Percentiles rank a stretch among this genome's conserved stretches.
Evolutionary conservation across 2,888 invertebrate species (phyloP).

Genomic region (Crepidodera aurea): DNA sequence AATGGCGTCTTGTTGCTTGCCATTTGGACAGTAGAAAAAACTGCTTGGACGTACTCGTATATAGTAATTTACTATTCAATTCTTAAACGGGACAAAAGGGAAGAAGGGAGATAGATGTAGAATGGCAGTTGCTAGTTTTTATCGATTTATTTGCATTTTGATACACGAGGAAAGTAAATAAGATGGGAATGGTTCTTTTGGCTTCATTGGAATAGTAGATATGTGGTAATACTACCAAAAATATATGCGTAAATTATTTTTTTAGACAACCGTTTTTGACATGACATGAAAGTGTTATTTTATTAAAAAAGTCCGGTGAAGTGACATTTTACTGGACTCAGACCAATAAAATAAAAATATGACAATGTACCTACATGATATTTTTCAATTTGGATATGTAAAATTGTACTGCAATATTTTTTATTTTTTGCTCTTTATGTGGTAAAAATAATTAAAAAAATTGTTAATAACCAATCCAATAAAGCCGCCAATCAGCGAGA

Average conservation of each 20-base stretch:
- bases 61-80: constrained; percentile 34
- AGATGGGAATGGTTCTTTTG: background rate
- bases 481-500: background rate
- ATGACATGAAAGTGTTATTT: no score
- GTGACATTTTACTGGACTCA: no score
- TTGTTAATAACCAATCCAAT: background rate
- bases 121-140: constrained; percentile 37
- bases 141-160: constrained; percentile 31
- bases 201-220: no score
- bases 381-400: no score
- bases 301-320: no score
- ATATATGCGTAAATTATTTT: no score
- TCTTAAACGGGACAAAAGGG: constrained; percentile 23
- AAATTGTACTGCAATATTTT: no score
- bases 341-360: no score
- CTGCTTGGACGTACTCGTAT: no score
- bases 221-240: no score
- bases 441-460: background rate
- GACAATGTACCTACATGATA: no score
- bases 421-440: background rate
- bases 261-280: no score
- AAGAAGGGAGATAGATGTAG: constrained; percentile 21
- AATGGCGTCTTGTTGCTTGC: constrained; percentile 39
- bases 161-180: background rate
- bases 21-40: constrained; percentile 46